phyloP scores from a whole-genome alignment of 2,797 vertebrate species.

The Rhinogobio ventralis region DNA sequence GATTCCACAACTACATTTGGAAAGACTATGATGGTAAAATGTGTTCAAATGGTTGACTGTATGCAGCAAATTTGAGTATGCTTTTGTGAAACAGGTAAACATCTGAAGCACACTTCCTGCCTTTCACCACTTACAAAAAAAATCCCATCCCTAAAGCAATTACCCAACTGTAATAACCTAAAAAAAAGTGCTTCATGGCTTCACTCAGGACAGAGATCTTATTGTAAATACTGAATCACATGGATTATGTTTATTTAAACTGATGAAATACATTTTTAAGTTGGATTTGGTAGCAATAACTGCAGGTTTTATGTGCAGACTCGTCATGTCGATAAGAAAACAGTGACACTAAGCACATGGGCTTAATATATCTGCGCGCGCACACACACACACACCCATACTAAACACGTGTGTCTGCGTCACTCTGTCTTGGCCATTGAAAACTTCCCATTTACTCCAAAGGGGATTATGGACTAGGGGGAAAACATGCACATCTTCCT shows the following conservation, averaged over 20 bases:
- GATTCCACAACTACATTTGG: background rate
- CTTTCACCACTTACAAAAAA: background rate
- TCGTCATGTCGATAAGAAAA: background rate
- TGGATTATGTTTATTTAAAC: background rate
- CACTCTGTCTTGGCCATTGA: background rate
- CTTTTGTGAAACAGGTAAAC: background rate
- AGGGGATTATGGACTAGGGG: too few species aligned
- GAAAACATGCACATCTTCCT: background rate
- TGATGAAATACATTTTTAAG: background rate
- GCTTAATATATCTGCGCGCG: too few species aligned
- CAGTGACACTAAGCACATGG: background rate
- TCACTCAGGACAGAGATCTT: background rate
- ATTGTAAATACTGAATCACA: background rate
- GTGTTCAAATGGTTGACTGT: background rate
- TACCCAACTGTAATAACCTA: background rate
- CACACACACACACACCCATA: background rate
- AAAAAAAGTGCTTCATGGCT: background rate
- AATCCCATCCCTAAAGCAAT: slow-evolving; percentile 2
- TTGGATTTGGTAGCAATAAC: background rate
- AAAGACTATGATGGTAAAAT: background rate
- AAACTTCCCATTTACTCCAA: background rate
- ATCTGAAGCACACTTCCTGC: background rate
- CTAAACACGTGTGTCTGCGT: background rate
- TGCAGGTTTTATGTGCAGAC: background rate
- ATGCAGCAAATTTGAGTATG: background rate